Evolutionary conservation across 2,113 vertebrate species (phyloP), one percentile per base, ranked within the genome.

Genomic region (Erythrocercus mccallii): DNA sequence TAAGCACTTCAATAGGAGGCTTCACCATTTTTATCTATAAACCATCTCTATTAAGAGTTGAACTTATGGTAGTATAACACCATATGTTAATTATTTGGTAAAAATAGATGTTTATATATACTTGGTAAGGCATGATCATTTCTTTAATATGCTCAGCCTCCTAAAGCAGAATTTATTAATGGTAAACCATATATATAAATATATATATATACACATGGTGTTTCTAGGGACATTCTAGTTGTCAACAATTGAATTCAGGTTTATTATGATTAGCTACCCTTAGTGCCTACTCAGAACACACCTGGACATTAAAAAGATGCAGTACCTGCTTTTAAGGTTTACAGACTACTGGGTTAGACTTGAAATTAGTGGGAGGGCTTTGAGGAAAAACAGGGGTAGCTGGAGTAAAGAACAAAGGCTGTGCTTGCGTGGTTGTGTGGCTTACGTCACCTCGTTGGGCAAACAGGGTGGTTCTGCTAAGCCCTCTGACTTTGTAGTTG

Each of bases 331-430:
- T 82, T 85, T 38, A 69, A 51, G 21, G 21, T 66, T 86, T 88
- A 21, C 30, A 78, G 44, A 15, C 38, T 86, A 6, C 56, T 73
- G 44, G 68, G 60, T 37, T 81, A 58, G 68, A 37, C 38, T 83
- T 86, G 38, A 70, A 68, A 58, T 76, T 65, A 85, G 91, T 69
- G 62, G 53, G 84, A 92, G 33, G 70, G 58, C 22, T 38, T n/a
- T 58, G 64, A 93, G 71, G 64, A 66, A 95, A 90, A 83, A 22
- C 64, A 74, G 56, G 25, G 40, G 77, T 88, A 76, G 81, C 50
- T 89, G 56, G 58, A 92, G 60, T 78, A 88, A 81, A 94, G 88
- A 97, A 88, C 87, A 96, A 86, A 94, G 92, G 71, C 79, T 73
- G 13, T 1, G 10, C 69, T 84, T 51, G 76, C 10, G 2, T 93